These are phyloP conservation scores for Pterois miles DNA, from an alignment of 2,797 vertebrate species.

Conservation along the genomic window DNA sequence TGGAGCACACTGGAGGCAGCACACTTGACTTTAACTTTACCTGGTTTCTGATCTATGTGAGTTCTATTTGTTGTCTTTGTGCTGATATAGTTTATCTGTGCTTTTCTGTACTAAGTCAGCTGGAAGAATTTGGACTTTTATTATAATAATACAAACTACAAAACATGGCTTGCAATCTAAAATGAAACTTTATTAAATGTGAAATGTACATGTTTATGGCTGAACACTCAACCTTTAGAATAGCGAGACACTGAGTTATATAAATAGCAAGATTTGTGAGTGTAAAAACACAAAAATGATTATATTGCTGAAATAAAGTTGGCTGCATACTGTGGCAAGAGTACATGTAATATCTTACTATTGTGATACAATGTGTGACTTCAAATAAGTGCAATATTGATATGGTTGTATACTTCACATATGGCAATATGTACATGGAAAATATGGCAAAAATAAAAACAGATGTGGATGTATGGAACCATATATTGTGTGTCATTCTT, in stretches of 20 bases:
- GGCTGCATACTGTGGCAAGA: neutral
- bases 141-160: neutral
- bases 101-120: neutral
- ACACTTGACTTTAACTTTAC: no score
- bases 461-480: neutral
- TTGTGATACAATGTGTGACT: neutral
- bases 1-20: neutral
- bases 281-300: neutral
- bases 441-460: neutral
- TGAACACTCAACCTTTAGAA: neutral
- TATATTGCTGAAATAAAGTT: neutral
- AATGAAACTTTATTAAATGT: conserved; percentile 7
- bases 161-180: neutral
- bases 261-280: neutral
- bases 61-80: neutral
- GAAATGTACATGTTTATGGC: neutral
- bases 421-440: neutral
- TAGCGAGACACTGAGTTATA: neutral
- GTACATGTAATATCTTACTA: neutral
- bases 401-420: neutral
- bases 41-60: neutral
- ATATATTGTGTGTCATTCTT: neutral
- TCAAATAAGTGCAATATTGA: neutral
- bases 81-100: neutral
- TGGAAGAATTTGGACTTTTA: neutral